phyloP scores from a whole-genome alignment of 2,888 invertebrate species.

The Ormia ochracea region DNA sequence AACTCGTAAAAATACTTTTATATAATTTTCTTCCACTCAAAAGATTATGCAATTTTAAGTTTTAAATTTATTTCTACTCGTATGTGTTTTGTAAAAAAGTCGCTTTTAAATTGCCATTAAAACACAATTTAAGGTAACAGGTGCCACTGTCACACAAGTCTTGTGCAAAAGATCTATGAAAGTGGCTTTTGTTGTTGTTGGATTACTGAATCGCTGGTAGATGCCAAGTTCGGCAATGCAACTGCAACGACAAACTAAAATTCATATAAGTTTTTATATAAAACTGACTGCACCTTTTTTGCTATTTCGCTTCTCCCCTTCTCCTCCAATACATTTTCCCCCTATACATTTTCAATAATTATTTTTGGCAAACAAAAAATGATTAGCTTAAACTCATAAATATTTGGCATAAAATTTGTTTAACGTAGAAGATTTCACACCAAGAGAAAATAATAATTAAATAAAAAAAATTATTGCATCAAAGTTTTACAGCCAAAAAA shows the following conservation, averaged over 20 bases:
- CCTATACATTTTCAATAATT: neutral
- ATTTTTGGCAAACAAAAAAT: neutral
- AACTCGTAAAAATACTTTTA: neutral
- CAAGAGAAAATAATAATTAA: slow-evolving; percentile 9
- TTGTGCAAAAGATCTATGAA: neutral
- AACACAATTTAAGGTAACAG: slow-evolving; percentile 57
- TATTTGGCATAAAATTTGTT: slow-evolving; percentile 38
- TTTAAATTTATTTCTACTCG: neutral
- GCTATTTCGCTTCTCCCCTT: neutral
- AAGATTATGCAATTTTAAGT: slow-evolving; percentile 48
- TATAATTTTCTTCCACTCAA: slow-evolving; percentile 24
- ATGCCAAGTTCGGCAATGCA: slow-evolving; percentile 56
- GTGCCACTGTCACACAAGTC: slow-evolving; percentile 43
- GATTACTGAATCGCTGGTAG: slow-evolving; percentile 17
- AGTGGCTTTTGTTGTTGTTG: neutral
- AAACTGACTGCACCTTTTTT: slow-evolving; percentile 34
- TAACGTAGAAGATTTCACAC: slow-evolving; percentile 25
- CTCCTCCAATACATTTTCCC: neutral
- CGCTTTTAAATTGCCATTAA: slow-evolving; percentile 30
- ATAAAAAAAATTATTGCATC: slow-evolving; percentile 18
- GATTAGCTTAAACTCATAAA: slow-evolving; percentile 3
- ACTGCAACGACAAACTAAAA: slow-evolving; percentile 32
- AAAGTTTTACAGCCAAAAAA: slow-evolving; percentile 25
- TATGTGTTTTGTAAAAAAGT: neutral
- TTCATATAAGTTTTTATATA: slow-evolving; percentile 2